Evolutionary conservation across 2,888 invertebrate species (phyloP).

Genomic region (Microplitis deprimator): DNA sequence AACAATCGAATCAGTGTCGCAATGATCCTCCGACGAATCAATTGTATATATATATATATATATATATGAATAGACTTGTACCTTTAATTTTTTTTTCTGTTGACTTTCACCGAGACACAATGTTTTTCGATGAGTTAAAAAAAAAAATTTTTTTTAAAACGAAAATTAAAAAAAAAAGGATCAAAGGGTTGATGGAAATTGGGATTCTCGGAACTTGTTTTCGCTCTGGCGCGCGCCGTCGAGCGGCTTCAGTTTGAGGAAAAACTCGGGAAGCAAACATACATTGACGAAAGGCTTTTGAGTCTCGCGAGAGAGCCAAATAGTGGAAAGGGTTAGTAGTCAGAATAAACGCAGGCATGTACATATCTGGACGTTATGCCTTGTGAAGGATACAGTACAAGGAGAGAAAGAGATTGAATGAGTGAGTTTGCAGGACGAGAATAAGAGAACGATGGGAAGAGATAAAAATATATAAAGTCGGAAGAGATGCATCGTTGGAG

Average conservation of each 20-base stretch:
- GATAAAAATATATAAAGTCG: slow-evolving; percentile 32
- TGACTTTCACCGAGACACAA: slow-evolving; percentile 29
- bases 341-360: background rate
- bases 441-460: slow-evolving; percentile 10
- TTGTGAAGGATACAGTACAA: slow-evolving; percentile 28
- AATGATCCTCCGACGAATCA: no score
- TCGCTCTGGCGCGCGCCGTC: slow-evolving; percentile 29
- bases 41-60: no score
- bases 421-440: slow-evolving; percentile 4
- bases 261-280: slow-evolving; percentile 50
- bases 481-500: slow-evolving; percentile 21
- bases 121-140: slow-evolving; percentile 21
- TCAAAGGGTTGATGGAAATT: slow-evolving; percentile 37
- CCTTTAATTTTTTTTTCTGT: background rate
- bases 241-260: slow-evolving; percentile 22
- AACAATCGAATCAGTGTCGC: slow-evolving; percentile 8
- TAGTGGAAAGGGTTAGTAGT: slow-evolving; percentile 27
- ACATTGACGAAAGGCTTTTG: slow-evolving; percentile 49
- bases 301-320: slow-evolving; percentile 39
- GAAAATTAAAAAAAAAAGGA: slow-evolving; percentile 23
- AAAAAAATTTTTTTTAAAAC: slow-evolving; percentile 21
- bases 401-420: slow-evolving; percentile 32
- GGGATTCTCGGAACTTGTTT: slow-evolving; percentile 33
- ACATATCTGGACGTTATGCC: slow-evolving; percentile 29
- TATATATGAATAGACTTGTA: background rate